Conservation (phyloP, 2,888 invertebrate species). For the Linyphia triangularis region DNA sequence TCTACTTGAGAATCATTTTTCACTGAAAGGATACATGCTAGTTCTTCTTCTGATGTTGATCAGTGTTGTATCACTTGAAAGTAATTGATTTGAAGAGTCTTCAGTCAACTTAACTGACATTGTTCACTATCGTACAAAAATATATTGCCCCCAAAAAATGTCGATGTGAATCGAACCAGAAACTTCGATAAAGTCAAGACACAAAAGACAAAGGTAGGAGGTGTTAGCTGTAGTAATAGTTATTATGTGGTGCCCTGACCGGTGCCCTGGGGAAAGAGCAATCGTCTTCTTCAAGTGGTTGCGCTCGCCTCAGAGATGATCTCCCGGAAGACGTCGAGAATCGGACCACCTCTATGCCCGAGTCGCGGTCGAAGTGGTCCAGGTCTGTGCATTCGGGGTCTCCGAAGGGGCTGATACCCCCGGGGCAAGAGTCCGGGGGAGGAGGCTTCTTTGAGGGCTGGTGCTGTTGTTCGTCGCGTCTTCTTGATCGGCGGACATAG, state of each 20-base stretch:
- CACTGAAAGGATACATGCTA: no score
- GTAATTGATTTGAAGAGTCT: no score
- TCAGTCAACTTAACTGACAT: no score
- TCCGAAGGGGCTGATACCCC: conserved; percentile 85
- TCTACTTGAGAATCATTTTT: no score
- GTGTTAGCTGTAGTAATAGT: conserved; percentile 73
- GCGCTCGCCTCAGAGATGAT: conserved; percentile 35
- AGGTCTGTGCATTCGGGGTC: conserved; percentile 91
- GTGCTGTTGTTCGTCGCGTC: neutral
- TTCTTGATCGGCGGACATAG: conserved; percentile 68
- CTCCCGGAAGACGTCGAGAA: conserved; percentile 35
- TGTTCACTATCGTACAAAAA: conserved; percentile 3
- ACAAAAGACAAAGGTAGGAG: neutral
- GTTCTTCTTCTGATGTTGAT: no score
- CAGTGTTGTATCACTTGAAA: no score
- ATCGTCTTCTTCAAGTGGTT: conserved; percentile 62
- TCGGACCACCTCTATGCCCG: conserved; percentile 59
- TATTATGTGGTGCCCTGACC: conserved; percentile 64
- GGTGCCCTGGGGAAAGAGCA: conserved; percentile 65
- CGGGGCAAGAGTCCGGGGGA: conserved; percentile 83
- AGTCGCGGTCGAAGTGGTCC: conserved; percentile 86
- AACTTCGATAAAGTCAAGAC: no score
- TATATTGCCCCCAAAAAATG: neutral
- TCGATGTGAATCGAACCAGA: no score
- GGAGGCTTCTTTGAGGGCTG: conserved; percentile 78